Evolutionary conservation across 2,888 invertebrate genomes (phyloP).

Genomic region (Drosophila cracens): DNA sequence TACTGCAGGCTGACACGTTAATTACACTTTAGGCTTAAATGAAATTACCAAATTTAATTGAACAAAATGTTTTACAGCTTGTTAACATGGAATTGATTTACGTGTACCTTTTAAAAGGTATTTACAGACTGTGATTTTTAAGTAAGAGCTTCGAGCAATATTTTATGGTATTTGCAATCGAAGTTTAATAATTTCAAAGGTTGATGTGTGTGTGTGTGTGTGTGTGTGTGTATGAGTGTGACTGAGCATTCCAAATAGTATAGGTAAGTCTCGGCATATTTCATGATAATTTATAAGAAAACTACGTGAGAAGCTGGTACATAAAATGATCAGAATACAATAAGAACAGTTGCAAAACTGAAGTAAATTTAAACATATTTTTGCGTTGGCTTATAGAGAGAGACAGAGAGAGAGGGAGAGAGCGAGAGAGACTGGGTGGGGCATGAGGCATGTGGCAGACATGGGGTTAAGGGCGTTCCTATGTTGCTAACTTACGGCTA

Average conservation of each 20-base stretch:
- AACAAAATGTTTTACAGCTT: not conserved
- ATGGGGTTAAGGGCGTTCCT: constrained; percentile 29
- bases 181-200: constrained; percentile 4
- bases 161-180: not conserved
- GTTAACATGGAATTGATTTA: not conserved
- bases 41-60: not conserved
- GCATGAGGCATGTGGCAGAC: constrained; percentile 4
- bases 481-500: constrained; percentile 74
- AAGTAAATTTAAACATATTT: constrained; percentile 72
- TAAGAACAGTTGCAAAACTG: constrained; percentile 57
- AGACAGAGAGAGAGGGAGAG: not conserved
- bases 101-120: not conserved
- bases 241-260: not conserved
- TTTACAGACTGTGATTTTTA: not conserved
- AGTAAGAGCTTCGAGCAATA: not conserved
- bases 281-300: constrained; percentile 68
- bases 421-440: not conserved
- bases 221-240: not conserved
- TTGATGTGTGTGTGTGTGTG: constrained; percentile 1
- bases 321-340: constrained; percentile 66
- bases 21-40: too few relatives aligned
- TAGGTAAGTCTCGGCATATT: constrained; percentile 58
- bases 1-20: not conserved
- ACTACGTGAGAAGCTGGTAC: constrained; percentile 57
- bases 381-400: constrained; percentile 5